A percentile compares a stretch with the other conserved stretches of the same genome.
phyloP scores from a whole-genome alignment of 1,140 invertebrate genomes.

The Chionoecetes opilio region DNA sequence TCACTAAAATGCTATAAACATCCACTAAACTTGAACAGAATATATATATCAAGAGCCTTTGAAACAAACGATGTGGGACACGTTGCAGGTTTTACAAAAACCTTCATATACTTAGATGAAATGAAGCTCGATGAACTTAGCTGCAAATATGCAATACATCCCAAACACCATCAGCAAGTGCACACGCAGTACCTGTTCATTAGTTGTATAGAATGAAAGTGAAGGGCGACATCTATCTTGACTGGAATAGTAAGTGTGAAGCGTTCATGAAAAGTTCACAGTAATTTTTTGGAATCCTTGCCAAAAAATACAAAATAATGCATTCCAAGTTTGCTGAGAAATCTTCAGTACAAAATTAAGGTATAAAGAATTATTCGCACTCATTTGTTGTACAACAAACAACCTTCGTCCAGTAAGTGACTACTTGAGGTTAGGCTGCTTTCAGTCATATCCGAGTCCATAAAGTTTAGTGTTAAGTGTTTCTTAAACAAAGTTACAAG shows the following conservation, averaged over 20 bases:
- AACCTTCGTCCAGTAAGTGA: not conserved
- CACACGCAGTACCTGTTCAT: not conserved
- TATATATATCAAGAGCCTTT: conserved; percentile 33
- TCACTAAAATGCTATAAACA: conserved; percentile 52
- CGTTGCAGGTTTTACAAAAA: not conserved
- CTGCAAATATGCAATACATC: not conserved
- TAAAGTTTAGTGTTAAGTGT: conserved; percentile 18
- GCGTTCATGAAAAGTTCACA: not conserved
- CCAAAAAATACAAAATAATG: no score
- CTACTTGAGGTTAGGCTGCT: not conserved
- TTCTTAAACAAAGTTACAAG: conserved; percentile 23
- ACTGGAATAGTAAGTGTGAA: not conserved
- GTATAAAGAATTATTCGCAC: not conserved
- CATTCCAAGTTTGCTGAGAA: no score
- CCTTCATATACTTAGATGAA: not conserved
- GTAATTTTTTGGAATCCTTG: no score
- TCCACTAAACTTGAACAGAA: conserved; percentile 49
- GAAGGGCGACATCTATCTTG: not conserved
- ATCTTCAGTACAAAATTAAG: no score
- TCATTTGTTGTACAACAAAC: conserved; percentile 10
- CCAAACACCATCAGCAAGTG: conserved; percentile 27
- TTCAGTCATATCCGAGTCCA: not conserved
- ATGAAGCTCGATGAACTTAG: not conserved
- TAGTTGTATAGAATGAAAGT: not conserved
- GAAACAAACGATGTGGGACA: conserved; percentile 17